Conservation (phyloP, 2,797 vertebrate genomes). For the Gadopsis marmoratus region DNA sequence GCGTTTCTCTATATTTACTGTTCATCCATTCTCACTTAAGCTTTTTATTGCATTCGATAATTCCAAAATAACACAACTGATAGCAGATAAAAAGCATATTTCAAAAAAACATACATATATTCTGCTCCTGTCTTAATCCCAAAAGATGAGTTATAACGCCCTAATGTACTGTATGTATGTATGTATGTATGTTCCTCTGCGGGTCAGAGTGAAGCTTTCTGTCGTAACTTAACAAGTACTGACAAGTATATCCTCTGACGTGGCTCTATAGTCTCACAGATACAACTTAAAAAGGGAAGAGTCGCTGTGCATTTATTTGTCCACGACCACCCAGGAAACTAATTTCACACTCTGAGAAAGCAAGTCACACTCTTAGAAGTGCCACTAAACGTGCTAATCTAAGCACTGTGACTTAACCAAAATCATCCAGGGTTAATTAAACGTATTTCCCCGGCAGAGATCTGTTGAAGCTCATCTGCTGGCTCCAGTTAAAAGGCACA, state of each 20-base stretch:
- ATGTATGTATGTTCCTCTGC: too few species aligned
- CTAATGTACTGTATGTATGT: background rate
- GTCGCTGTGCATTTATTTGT: background rate
- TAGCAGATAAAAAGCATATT: background rate
- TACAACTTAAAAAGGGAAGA: background rate
- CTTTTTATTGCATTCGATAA: background rate
- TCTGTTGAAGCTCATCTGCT: background rate
- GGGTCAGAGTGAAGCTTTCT: slow-evolving; percentile 7
- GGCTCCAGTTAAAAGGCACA: background rate
- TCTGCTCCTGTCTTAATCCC: background rate
- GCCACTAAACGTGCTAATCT: background rate
- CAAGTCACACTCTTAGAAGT: background rate
- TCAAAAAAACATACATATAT: background rate
- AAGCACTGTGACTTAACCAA: background rate
- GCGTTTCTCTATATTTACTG: background rate
- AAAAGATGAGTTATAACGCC: background rate
- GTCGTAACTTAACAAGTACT: slow-evolving; percentile 37
- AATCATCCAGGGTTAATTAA: background rate
- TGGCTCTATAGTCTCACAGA: background rate
- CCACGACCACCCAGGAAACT: background rate
- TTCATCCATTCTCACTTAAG: background rate
- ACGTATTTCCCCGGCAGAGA: background rate
- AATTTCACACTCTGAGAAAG: background rate
- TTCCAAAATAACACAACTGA: too few species aligned
- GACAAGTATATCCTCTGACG: slow-evolving; percentile 25